These are phyloP conservation scores for Gryon sp. DNA, from an alignment of 1,140 invertebrate genomes.

Conservation along the genomic window DNA sequence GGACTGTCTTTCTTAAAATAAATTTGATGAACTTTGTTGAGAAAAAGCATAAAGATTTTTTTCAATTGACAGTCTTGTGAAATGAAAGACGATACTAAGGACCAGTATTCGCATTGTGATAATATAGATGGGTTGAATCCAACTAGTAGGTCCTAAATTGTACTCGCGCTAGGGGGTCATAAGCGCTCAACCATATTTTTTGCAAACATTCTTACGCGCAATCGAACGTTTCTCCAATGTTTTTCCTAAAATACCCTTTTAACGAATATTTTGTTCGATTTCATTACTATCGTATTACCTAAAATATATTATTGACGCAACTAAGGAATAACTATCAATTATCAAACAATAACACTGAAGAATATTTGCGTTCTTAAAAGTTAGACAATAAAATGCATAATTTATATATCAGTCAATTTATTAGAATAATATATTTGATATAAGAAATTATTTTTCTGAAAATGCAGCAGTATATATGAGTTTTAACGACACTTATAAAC, in stretches of 20 bases:
- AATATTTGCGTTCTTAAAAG: background rate
- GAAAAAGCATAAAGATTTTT: slow-evolving; percentile 23
- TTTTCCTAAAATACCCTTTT: slow-evolving; percentile 50
- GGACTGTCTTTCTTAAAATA: too few species aligned
- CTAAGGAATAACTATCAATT: slow-evolving; percentile 57
- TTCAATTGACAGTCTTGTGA: slow-evolving; percentile 42
- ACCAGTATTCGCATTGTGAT: slow-evolving; percentile 30
- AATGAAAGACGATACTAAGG: slow-evolving; percentile 47
- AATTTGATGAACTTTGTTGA: too few species aligned
- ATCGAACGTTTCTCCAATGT: slow-evolving; percentile 43
- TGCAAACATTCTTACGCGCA: slow-evolving; percentile 12
- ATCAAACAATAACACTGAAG: slow-evolving; percentile 38
- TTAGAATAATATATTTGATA: slow-evolving; percentile 57
- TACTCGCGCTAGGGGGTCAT: slow-evolving; percentile 50
- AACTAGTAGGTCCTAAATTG: slow-evolving; percentile 56
- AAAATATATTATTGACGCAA: slow-evolving; percentile 59
- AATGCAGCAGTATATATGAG: slow-evolving; percentile 43
- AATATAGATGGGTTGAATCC: slow-evolving; percentile 46
- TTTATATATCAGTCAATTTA: slow-evolving; percentile 40
- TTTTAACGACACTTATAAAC: slow-evolving; percentile 57
- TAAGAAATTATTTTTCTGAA: slow-evolving; percentile 62
- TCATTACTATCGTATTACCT: slow-evolving; percentile 46
- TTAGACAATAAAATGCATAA: slow-evolving; percentile 7
- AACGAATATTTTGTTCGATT: slow-evolving; percentile 58
- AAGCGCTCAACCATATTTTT: slow-evolving; percentile 49